Conservation (phyloP, 2,797 vertebrate genomes). For the Kryptolebias ocellatus region DNA sequence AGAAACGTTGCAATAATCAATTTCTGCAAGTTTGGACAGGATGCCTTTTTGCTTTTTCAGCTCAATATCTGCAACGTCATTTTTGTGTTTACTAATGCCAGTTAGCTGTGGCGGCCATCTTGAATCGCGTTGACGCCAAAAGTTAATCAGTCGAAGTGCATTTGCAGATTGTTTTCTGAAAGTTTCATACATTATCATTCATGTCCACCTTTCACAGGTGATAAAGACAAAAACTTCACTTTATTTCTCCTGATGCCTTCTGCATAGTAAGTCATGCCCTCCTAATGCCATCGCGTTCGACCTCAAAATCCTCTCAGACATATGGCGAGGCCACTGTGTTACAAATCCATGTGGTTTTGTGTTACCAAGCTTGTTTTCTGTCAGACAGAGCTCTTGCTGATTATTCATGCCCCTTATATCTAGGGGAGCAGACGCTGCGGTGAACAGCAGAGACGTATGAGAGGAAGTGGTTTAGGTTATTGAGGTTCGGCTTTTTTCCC, state of each 20-base stretch:
- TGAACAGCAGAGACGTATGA: constrained; percentile 64
- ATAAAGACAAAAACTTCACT: constrained; percentile 25
- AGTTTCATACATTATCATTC: no score
- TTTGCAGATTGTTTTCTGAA: no score
- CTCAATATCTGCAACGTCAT: no score
- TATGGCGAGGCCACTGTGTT: constrained; percentile 56
- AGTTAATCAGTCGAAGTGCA: no score
- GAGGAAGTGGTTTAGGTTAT: constrained; percentile 83
- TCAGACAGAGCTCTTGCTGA: constrained; percentile 49
- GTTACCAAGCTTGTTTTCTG: constrained; percentile 60
- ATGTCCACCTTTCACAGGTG: no score
- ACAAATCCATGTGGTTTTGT: constrained; percentile 33
- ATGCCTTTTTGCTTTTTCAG: no score
- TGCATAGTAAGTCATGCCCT: constrained; percentile 38
- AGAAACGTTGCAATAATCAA: no score
- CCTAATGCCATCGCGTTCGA: constrained; percentile 41
- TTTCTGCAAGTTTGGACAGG: no score
- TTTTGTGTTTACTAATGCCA: no score
- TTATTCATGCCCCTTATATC: constrained; percentile 63
- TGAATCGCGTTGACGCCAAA: no score
- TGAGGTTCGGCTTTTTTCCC: constrained; percentile 68
- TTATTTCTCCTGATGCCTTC: constrained; percentile 35
- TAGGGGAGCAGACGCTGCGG: constrained; percentile 63
- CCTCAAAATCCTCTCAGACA: constrained; percentile 53
- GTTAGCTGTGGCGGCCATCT: no score